These are phyloP conservation scores for Therioaphis trifolii DNA, from an alignment of 2,888 invertebrate genomes.

Conservation along the genomic window DNA sequence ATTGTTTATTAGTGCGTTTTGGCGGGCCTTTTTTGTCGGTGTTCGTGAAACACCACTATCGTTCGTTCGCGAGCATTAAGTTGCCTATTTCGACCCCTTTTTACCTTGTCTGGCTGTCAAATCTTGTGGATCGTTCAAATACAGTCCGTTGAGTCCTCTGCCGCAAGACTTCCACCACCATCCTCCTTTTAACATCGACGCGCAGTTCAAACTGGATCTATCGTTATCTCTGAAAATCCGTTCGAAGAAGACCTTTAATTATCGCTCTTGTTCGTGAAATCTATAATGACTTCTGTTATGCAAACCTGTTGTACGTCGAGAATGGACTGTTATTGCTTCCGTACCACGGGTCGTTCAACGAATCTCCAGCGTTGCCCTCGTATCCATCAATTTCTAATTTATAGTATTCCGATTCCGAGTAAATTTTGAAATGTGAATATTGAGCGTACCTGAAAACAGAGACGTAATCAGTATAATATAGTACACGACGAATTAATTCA, in stretches of 20 bases:
- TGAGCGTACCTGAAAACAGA: conserved; percentile 79
- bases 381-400: conserved; percentile 92
- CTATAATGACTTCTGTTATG: neutral
- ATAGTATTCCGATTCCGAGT: conserved; percentile 91
- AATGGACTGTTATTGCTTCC: conserved; percentile 93
- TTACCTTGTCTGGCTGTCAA: conserved; percentile 88
- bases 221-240: conserved; percentile 82
- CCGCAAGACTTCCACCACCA: conserved; percentile 98
- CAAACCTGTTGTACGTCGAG: conserved; percentile 88
- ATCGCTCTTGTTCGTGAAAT: neutral
- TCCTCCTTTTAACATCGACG: conserved; percentile 92
- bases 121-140: conserved; percentile 90
- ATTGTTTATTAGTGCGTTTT: too few relatives aligned
- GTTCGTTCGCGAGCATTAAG: neutral
- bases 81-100: conserved; percentile 32
- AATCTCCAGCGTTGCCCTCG: conserved; percentile 91
- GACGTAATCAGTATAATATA: neutral
- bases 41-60: too few relatives aligned
- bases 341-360: conserved; percentile 93
- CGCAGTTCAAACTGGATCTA: conserved; percentile 89
- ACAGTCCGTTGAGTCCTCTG: conserved; percentile 87
- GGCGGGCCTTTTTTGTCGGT: too few relatives aligned
- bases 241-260: neutral
- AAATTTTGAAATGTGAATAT: conserved; percentile 92
- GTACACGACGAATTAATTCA: neutral